Evolutionary conservation across 1,140 invertebrate species (phyloP).

Genomic region (Brachionus plicatilis): DNA sequence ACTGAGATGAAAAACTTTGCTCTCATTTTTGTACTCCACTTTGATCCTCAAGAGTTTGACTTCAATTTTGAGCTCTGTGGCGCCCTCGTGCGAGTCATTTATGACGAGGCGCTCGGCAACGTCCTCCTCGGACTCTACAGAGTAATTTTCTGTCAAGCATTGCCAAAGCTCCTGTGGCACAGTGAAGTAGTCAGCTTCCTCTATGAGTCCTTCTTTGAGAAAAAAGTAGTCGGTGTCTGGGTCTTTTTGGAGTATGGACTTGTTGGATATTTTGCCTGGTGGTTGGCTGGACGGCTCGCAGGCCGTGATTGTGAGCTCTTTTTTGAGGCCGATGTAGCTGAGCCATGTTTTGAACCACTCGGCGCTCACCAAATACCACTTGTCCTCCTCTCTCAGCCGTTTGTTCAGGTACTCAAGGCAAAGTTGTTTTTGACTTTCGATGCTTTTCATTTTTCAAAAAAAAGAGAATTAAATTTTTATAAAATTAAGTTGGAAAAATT

Average conservation of each 20-base stretch:
- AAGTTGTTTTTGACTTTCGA: slow-evolving; percentile 19
- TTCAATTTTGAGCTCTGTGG: slow-evolving; percentile 10
- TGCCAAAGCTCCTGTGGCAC: slow-evolving; percentile 5
- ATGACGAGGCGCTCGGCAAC: not conserved
- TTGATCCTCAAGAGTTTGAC: not conserved
- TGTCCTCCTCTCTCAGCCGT: not conserved
- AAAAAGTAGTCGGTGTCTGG: not conserved
- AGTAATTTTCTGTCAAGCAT: not conserved
- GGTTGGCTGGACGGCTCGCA: not conserved
- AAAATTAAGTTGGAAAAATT: not conserved
- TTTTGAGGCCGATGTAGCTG: not conserved
- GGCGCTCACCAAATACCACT: slow-evolving; percentile 14
- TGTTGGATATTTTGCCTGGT: slow-evolving; percentile 4
- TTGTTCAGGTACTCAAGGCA: slow-evolving; percentile 12
- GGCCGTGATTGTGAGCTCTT: not conserved
- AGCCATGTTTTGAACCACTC: slow-evolving; percentile 30
- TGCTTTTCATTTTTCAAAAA: not conserved
- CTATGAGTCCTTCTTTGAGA: not conserved
- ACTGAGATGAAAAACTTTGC: not conserved
- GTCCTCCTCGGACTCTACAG: not conserved
- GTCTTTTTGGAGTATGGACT: not conserved
- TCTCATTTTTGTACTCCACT: not conserved
- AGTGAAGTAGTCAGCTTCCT: not conserved
- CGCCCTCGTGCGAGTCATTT: not conserved
- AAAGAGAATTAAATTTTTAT: not conserved